Conservation (phyloP, 92 coral and sea anemone species). For the Muricea muricata region DNA sequence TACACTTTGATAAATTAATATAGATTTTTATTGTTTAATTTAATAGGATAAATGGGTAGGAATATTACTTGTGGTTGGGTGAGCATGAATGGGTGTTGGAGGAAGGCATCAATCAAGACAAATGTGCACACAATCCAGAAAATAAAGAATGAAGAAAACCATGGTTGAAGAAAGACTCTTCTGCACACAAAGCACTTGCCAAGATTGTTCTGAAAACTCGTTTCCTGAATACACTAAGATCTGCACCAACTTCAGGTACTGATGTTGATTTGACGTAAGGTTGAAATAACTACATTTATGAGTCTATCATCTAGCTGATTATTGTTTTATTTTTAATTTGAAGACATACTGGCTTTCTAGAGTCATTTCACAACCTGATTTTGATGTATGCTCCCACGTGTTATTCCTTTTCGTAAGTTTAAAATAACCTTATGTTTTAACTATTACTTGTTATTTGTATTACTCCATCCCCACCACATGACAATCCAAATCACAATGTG, state of each 20-base stretch:
- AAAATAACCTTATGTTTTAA: background rate
- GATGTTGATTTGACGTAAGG: background rate
- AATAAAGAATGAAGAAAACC: too few species aligned
- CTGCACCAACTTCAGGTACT: constrained; percentile 28
- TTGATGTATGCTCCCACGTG: background rate
- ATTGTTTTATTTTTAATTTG: background rate
- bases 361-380: background rate
- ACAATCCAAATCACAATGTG: too few species aligned
- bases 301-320: background rate
- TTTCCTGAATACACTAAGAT: constrained; percentile 10
- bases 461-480: too few species aligned
- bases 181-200: constrained; percentile 33
- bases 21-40: background rate
- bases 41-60: background rate
- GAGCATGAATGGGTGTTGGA: constrained; percentile 51
- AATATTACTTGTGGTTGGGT: constrained; percentile 16
- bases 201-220: constrained; percentile 31
- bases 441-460: too few species aligned
- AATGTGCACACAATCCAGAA: constrained; percentile 29
- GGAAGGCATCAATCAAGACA: constrained; percentile 13
- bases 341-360: constrained; percentile 3
- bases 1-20: background rate
- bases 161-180: constrained; percentile 5
- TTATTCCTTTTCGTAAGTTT: background rate
- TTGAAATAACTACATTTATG: background rate